phyloP scores from a whole-genome alignment of 2,797 vertebrate genomes.

The Iguana delicatissima region DNA sequence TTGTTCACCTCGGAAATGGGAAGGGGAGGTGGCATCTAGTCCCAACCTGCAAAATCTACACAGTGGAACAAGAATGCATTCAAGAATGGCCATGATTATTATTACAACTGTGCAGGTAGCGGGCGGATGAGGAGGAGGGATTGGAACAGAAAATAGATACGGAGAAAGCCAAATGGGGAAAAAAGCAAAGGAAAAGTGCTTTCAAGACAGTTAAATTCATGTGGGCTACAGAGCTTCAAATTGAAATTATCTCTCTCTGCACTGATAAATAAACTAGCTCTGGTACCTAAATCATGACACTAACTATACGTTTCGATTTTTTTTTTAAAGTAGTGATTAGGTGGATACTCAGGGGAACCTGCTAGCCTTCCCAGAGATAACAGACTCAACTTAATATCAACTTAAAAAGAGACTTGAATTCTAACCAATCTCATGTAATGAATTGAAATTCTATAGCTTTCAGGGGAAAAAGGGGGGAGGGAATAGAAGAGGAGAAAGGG shows the following conservation, averaged over 20 bases:
- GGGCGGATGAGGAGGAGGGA: background rate
- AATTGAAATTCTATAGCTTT: constrained; percentile 93
- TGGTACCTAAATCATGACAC: constrained; percentile 86
- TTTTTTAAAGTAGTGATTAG: constrained; percentile 91
- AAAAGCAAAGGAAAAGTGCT: constrained; percentile 58
- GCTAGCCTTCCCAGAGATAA: constrained; percentile 87
- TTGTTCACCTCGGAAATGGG: background rate
- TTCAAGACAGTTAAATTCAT: constrained; percentile 84
- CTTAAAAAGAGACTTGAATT: constrained; percentile 92
- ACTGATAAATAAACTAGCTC: constrained; percentile 87
- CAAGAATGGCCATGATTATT: constrained; percentile 55
- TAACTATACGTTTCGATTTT: constrained; percentile 88
- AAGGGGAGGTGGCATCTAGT: constrained; percentile 35
- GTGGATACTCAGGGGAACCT: constrained; percentile 87
- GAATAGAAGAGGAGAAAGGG: constrained; percentile 65
- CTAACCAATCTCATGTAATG: constrained; percentile 91
- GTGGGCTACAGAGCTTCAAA: constrained; percentile 84
- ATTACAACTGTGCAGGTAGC: constrained; percentile 64
- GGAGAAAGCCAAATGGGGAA: background rate
- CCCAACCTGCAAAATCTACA: constrained; percentile 54
- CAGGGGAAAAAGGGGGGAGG: constrained; percentile 65
- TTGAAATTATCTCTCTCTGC: constrained; percentile 87
- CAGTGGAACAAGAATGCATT: constrained; percentile 61
- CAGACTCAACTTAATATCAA: constrained; percentile 91
- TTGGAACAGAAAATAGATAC: background rate